Base-by-base conservation (phyloP, 2,113 vertebrate genomes). In the Centropus unirufus region DNA sequence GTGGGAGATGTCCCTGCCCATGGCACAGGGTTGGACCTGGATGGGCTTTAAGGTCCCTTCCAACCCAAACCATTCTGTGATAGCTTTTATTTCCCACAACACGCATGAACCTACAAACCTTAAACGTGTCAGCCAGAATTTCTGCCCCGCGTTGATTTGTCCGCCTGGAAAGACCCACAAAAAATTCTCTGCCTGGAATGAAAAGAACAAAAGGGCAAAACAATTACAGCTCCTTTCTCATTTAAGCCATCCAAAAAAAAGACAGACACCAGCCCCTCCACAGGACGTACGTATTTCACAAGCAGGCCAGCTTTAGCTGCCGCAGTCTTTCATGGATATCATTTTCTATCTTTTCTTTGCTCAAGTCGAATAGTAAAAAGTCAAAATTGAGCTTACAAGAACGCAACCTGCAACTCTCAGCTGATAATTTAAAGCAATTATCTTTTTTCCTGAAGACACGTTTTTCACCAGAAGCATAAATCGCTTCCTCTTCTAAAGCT, bases 141-240 rank as follows among this genome's bases (percentile, higher is more conserved):
- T 99, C 99, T 49, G 99, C 99, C 96, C 99, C 99, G 96, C 98
- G 98, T 95, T 99, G 99, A 98, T 99, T 99, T 94, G 99, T 99
- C 93, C 99, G 97, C 96, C 98, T 99, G 80, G 99, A 99, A 93
- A 99, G 99, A 51, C 99, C 99, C 96, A 99, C 99, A 49, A 99
- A 99, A 97, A 99, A 99, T 97, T 99, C 99, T 96, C 98, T 98
- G 92, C 99, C 99, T 99, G 78, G 49, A 93, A 85, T 61, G 12
- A 95, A 92, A 80, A 95, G 94, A 96, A 95, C 16, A 39, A 95
- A 87, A 87, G 34, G 23, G 14, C 21, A 74, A 69, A 91, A 74
- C 32, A 87, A 42, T 81, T 54, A 83, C 12, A 46, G 32, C 19
- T 7, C 23, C 67, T 64, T n/a, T 14, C 58, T 84, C n/a, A 47